phyloP scores from a whole-genome alignment of 2,797 vertebrate species.

The Eremophila alpestris region DNA sequence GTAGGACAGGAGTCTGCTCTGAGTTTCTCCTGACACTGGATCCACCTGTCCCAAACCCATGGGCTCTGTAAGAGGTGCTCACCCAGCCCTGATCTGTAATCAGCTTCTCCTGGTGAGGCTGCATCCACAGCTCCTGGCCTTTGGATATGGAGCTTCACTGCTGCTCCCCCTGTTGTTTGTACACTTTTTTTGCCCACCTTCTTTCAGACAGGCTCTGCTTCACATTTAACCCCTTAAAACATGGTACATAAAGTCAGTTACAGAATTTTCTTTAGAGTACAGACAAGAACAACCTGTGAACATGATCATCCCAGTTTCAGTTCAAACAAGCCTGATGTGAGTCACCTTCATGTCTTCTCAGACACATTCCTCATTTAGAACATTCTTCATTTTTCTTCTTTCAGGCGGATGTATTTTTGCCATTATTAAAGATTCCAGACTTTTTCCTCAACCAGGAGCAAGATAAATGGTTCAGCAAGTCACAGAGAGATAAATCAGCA shows the following conservation, averaged over 20 bases:
- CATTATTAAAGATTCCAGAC: not conserved
- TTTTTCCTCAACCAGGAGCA: not conserved
- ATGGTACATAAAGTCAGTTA: fast-evolving
- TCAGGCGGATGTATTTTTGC: not conserved
- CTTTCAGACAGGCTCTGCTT: not conserved
- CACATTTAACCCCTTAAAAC: not conserved
- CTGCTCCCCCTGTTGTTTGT: not conserved
- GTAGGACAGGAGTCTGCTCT: not conserved
- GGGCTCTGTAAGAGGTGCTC: not conserved
- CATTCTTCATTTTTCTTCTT: not conserved
- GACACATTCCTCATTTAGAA: not conserved
- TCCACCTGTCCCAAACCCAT: not conserved
- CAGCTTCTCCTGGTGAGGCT: not conserved
- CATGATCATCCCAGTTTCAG: not conserved
- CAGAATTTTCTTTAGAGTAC: not conserved
- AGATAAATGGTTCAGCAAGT: not conserved
- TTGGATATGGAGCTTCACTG: not conserved
- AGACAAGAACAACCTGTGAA: not conserved
- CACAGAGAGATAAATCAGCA: not conserved
- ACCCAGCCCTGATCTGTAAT: too few species aligned
- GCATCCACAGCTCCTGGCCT: not conserved
- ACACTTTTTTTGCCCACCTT: not conserved
- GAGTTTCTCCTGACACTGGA: not conserved
- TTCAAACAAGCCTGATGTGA: not conserved
- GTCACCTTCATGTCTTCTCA: not conserved